Base-by-base conservation (phyloP, 1,140 invertebrate species). In the Euura lappo region DNA sequence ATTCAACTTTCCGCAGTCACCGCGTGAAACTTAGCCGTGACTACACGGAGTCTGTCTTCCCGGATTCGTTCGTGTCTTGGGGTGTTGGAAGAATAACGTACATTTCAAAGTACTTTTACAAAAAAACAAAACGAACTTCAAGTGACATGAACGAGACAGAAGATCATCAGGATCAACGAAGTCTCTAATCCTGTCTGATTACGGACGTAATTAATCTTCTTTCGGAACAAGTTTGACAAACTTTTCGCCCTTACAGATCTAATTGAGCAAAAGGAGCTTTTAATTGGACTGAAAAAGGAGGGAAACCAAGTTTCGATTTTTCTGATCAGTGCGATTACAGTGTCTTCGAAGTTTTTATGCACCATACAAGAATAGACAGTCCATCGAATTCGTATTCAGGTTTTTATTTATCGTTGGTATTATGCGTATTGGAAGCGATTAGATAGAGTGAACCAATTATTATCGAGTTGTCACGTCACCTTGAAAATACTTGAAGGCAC, bases 11-110 rank as follows among this genome's bases (percentile, higher is more conserved):
- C 51, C 10, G 51, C 51, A 8, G 51, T n/a, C 51, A n/a, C 51
- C 51, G 51, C 51, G 51, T 60, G 51, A n/a, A 60, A 60, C 51
- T 60, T 8, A 60, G 51, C 51, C 51, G 51, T 60, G 51, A 60
- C 8, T n/a, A 8, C 51, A 60, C 51, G 51, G 51, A 60, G 51
- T 28, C 28, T 28, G 10, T 6, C 6, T 8, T 60, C 51, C 51
- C 51, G 28, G 28, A 28, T 28, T 8, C 13, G 3, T n/a, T 60
- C 51, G 10, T 4, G 51, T 11, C 3, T 60, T 60, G 3, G 8
- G 51, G 8, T 4, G 13, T 60, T 60, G 8, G 51, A 60, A 60
- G 51, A 5, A n/a, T 60, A 60, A 60, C 4, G 13, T n/a, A 6
- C 3, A 11, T 11, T 4, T 60, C 51, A 11, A 6, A 60, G 4